Base-by-base conservation (phyloP, 1,140 invertebrate species). In the Contarinia nasturtii region DNA sequence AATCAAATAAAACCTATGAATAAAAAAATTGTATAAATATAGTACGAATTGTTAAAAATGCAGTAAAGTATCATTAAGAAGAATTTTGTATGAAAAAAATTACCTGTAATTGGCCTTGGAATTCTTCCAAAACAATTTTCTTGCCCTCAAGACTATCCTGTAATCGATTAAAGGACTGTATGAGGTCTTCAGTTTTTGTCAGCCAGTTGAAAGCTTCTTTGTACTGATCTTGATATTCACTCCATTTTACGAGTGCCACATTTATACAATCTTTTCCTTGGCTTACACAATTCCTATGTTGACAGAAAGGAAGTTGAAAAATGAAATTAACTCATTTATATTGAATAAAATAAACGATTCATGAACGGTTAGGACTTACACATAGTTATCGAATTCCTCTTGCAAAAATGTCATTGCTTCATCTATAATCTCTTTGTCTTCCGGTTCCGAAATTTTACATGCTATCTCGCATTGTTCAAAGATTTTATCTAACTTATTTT, bases 201-300 rank as follows among this genome's bases (percentile, higher is more conserved):
- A 94, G 67, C 88, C 88, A 93, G 53, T 88, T 80, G 46, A 80
- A 68, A 43, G 87, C 87, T 67, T 90, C 85, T 55, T 79, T 78
- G 57, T 89, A 89, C 55, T 92, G 86, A 60, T 93, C 87, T 66
- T 94, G 87, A 58, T 93, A 94, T 65, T 95, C 87, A 15, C 84
- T 86, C 90, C 90, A 94, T 65, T 91, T 89, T 0, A 90, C 86
- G 57, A 94, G 86, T 50, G 84, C 87, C 48, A 80, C 72, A 68
- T 95, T 89, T 5, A 96, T 70, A 20, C 88, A 69, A 50, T 73
- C 74, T 67, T 92, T 91, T 0, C 82, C 83, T 53, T 77, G 80
- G 49, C 75, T 79, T 2, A 91, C 58, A 22, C 77, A 73, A 52
- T 86, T 81, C 21, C 74, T 77, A 53, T 46, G n/a, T 27, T 27